phyloP scores from a whole-genome alignment of 2,113 vertebrate species.

The Brachirus orientalis region DNA sequence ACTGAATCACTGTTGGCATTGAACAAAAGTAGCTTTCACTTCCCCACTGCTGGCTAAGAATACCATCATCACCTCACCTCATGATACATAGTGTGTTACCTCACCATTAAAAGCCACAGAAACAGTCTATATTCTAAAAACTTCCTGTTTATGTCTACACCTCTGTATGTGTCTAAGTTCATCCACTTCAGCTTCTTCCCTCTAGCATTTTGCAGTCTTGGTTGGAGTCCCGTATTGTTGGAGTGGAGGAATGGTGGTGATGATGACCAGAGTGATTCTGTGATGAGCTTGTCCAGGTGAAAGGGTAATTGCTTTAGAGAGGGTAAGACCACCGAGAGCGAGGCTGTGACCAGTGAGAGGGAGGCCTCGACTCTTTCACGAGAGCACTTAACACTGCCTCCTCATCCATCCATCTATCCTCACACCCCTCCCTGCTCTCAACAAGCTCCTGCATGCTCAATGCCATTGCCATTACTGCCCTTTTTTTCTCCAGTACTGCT shows the following conservation, averaged over 20 bases:
- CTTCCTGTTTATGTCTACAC: not conserved
- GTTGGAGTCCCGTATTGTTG: conserved; percentile 13
- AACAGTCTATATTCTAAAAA: not conserved
- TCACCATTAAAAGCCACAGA: not conserved
- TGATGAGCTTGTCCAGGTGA: conserved; percentile 85
- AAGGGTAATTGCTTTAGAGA: conserved; percentile 94
- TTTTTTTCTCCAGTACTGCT: conserved; percentile 25
- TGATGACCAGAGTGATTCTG: conserved; percentile 52
- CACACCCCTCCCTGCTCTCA: conserved; percentile 52
- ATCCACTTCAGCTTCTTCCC: not conserved
- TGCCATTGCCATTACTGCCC: conserved; percentile 68
- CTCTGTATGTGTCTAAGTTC: not conserved
- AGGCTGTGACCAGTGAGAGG: conserved; percentile 62
- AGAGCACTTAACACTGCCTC: conserved; percentile 79
- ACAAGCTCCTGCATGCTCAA: conserved; percentile 64
- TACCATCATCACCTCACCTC: too few relatives aligned
- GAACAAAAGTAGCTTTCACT: not conserved
- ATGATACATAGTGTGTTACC: not conserved
- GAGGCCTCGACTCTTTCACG: conserved; percentile 70
- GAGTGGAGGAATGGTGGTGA: conserved; percentile 25
- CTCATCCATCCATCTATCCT: conserved; percentile 47
- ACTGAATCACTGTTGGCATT: too few relatives aligned
- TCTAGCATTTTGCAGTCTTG: conserved; percentile 4
- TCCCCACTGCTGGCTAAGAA: not conserved
- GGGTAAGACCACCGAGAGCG: conserved; percentile 84